phyloP scores from a whole-genome alignment of 1,140 invertebrate species.

The Dinoponera quadriceps region DNA sequence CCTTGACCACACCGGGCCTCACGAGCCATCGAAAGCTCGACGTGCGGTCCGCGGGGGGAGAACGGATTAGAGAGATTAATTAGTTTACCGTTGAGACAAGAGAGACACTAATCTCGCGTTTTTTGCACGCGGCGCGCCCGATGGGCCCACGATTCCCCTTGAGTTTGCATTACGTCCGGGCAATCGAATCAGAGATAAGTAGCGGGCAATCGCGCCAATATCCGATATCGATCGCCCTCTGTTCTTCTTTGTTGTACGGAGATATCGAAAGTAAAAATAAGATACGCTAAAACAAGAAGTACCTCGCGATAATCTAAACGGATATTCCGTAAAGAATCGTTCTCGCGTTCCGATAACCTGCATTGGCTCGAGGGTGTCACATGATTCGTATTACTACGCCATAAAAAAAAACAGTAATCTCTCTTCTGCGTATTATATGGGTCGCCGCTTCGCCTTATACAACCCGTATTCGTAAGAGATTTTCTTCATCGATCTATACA shows the following conservation, averaged over 20 bases:
- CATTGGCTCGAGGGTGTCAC: neutral
- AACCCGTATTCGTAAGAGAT: neutral
- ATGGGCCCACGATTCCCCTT: neutral
- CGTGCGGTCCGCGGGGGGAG: neutral
- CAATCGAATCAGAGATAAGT: neutral
- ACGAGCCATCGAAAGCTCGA: neutral
- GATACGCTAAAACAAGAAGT: too few relatives aligned
- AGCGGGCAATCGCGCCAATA: neutral
- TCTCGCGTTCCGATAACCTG: too few relatives aligned
- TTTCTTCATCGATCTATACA: neutral
- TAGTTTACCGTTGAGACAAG: slow-evolving; percentile 40
- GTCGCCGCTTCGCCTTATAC: neutral
- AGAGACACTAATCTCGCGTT: slow-evolving; percentile 39
- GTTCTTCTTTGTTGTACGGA: neutral
- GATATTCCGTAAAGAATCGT: too few relatives aligned
- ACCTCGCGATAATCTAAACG: too few relatives aligned
- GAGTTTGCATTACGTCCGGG: slow-evolving; percentile 9
- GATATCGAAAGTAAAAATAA: neutral
- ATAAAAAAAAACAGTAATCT: slow-evolving; percentile 2
- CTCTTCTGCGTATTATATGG: slow-evolving; percentile 6
- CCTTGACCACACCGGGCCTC: slow-evolving; percentile 18
- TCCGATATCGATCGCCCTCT: neutral
- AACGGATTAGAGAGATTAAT: neutral
- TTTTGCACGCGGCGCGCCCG: neutral
- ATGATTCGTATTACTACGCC: neutral